Percentiles rank a stretch among this genome's conserved stretches.
phyloP scores from a whole-genome alignment of 2,888 invertebrate species.

The Pardosa pseudoannulata region DNA sequence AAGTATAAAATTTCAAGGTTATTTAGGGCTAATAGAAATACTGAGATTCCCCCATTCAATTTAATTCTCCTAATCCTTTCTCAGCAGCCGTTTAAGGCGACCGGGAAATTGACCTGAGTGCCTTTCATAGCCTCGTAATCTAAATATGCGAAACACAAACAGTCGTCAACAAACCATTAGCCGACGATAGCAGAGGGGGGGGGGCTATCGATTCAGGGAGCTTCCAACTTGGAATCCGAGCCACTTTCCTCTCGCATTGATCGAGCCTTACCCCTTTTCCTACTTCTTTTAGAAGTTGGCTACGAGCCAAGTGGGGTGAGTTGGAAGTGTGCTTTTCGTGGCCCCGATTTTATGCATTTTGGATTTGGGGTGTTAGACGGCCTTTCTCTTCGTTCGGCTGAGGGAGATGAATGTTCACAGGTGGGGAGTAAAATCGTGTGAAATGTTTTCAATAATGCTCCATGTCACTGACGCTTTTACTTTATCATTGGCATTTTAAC shows the following conservation, averaged over 20 bases:
- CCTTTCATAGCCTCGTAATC: not conserved
- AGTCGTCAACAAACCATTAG: constrained; percentile 68
- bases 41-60: too few relatives aligned
- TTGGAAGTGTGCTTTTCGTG: not conserved
- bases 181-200: constrained; percentile 21
- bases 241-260: not conserved
- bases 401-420: too few relatives aligned
- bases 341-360: not conserved
- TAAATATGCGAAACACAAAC: not conserved
- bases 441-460: too few relatives aligned
- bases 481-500: too few relatives aligned
- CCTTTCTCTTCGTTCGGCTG: not conserved
- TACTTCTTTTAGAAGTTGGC: constrained; percentile 52
- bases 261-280: constrained; percentile 20
- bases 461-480: too few relatives aligned
- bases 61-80: too few relatives aligned
- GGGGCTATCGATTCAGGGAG: constrained; percentile 68
- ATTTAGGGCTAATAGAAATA: too few relatives aligned
- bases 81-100: too few relatives aligned
- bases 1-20: too few relatives aligned
- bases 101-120: not conserved
- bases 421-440: too few relatives aligned
- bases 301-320: constrained; percentile 38
- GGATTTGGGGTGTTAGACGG: too few relatives aligned
- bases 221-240: constrained; percentile 8